A percentile compares a stretch with the other conserved stretches of the same genome.
Evolutionary conservation across 2,797 vertebrate genomes (phyloP).

Genomic region (Tragelaphus eurycerus): DNA sequence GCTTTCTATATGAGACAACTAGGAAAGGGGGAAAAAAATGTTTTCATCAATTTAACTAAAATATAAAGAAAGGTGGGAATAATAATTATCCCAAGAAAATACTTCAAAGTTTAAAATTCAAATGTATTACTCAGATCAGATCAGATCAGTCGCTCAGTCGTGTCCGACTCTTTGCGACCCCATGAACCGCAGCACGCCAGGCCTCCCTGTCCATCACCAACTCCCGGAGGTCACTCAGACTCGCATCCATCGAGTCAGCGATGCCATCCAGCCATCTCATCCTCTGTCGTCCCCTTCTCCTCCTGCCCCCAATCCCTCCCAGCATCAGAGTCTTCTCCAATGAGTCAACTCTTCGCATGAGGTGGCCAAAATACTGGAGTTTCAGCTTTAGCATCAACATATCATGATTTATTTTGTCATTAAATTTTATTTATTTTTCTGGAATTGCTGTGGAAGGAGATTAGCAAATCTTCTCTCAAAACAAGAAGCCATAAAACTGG

Average conservation of each 20-base stretch:
- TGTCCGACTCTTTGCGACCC: too few relatives aligned
- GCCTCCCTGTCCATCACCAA: too few relatives aligned
- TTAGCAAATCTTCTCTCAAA: not conserved
- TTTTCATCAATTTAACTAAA: not conserved
- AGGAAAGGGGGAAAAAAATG: not conserved
- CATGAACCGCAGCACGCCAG: too few relatives aligned
- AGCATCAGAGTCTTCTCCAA: too few relatives aligned
- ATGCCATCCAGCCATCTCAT: too few relatives aligned
- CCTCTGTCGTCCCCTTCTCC: too few relatives aligned
- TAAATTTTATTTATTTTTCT: not conserved
- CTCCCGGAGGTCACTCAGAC: too few relatives aligned
- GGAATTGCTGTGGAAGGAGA: not conserved
- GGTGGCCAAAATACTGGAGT: too few relatives aligned
- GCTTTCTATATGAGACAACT: not conserved
- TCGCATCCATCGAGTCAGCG: too few relatives aligned
- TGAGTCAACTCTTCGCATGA: too few relatives aligned
- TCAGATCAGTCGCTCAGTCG: too few relatives aligned
- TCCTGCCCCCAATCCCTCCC: too few relatives aligned
- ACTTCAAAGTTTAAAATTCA: not conserved
- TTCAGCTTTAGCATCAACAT: not conserved
- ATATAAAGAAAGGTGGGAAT: not conserved
- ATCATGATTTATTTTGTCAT: not conserved
- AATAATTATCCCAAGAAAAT: not conserved
- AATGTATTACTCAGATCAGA: not conserved
- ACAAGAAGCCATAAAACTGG: not conserved